Conservation (phyloP, 2,888 invertebrate species). For the Papilio demoleus region DNA sequence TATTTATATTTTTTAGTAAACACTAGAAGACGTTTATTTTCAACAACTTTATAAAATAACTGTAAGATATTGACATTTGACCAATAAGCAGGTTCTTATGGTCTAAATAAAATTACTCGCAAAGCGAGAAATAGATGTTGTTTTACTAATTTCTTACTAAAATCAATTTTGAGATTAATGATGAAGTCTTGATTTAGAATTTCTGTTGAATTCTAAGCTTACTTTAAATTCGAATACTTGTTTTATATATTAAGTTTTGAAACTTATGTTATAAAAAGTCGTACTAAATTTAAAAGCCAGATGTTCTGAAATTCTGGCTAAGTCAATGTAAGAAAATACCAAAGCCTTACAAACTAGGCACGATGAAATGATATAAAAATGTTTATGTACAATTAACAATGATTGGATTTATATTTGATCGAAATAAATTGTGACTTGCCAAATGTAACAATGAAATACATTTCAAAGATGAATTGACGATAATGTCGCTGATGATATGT, state of each 20-base stretch:
- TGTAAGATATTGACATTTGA: background rate
- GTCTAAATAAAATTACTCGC: background rate
- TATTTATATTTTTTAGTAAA: background rate
- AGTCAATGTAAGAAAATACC: background rate
- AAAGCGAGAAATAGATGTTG: background rate
- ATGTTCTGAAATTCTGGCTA: background rate
- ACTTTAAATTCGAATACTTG: background rate
- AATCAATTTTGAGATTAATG: background rate
- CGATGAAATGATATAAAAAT: background rate
- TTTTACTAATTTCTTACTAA: background rate
- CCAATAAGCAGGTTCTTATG: background rate
- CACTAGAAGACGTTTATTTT: background rate
- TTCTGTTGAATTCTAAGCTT: background rate
- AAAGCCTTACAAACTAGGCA: background rate
- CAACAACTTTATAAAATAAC: background rate
- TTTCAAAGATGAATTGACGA: slow-evolving; percentile 43
- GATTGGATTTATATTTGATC: slow-evolving; percentile 34
- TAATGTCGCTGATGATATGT: slow-evolving; percentile 77
- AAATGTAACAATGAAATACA: slow-evolving; percentile 46
- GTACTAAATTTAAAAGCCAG: too few species aligned
- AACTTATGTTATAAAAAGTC: too few species aligned
- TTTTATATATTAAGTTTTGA: too few species aligned
- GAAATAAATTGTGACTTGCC: slow-evolving; percentile 49
- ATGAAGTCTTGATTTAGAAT: background rate
- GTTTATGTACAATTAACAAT: background rate